phyloP scores from a whole-genome alignment of 23 tunicate species.

The Halocynthia aurantium region DNA sequence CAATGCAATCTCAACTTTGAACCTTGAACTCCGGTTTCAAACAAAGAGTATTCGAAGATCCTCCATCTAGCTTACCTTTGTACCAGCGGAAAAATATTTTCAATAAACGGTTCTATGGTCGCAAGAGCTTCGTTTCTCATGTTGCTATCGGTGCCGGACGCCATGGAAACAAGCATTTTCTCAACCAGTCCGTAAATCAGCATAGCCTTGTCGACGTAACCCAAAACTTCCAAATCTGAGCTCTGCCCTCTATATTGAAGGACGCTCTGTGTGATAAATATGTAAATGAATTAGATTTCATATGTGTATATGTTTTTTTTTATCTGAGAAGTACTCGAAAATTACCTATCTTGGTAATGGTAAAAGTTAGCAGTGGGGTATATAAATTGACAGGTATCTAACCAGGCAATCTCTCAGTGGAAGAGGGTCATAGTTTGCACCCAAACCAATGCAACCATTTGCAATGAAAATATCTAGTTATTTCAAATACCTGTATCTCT shows the following conservation, averaged over 20 bases:
- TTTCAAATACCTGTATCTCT: slow-evolving; percentile 51
- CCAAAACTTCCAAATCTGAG: slow-evolving; percentile 63
- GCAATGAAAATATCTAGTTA: neutral
- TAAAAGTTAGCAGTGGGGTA: too few species aligned
- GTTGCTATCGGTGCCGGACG: neutral
- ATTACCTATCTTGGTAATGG: too few species aligned
- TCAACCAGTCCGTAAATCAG: slow-evolving; percentile 47
- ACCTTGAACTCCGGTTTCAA: too few species aligned
- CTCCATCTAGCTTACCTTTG: slow-evolving; percentile 32
- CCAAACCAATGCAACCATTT: too few species aligned
- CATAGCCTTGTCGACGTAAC: slow-evolving; percentile 41
- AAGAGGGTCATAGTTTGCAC: too few species aligned
- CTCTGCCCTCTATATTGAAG: slow-evolving; percentile 75
- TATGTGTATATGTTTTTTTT: too few species aligned
- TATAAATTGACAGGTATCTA: too few species aligned
- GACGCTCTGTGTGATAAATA: slow-evolving; percentile 30
- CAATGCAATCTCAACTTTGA: too few species aligned
- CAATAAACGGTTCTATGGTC: slow-evolving; percentile 42
- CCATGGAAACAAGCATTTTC: slow-evolving; percentile 33
- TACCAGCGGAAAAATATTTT: slow-evolving; percentile 33
- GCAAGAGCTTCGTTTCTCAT: slow-evolving; percentile 42
- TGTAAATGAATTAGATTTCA: too few species aligned
- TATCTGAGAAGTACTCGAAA: too few species aligned
- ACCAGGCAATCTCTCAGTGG: too few species aligned
- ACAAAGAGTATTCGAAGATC: too few species aligned